Conservation (phyloP, 2,797 vertebrate genomes). For the Clarias platycephalus region DNA sequence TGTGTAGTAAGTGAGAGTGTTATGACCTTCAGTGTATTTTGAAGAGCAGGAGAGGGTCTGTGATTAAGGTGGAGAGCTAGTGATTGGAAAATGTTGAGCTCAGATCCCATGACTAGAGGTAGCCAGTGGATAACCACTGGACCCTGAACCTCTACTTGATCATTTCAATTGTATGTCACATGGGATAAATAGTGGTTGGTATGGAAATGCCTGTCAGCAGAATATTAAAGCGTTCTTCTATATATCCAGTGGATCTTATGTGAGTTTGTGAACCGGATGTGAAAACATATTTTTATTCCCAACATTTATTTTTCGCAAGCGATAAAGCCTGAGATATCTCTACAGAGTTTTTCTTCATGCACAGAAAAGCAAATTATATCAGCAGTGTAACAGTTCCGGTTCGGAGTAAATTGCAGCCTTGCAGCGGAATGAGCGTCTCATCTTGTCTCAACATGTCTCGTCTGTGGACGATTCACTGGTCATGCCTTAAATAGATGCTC, state of each 20-base stretch:
- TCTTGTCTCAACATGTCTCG: not conserved
- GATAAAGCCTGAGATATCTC: too few species aligned
- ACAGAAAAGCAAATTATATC: not conserved
- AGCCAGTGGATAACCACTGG: not conserved
- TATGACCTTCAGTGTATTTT: not conserved
- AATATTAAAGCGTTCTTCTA: not conserved
- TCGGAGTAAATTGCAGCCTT: constrained; percentile 43
- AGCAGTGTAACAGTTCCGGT: constrained; percentile 17
- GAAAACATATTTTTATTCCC: constrained; percentile 45
- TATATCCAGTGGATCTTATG: constrained; percentile 2
- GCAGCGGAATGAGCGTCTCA: not conserved
- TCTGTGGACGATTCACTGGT: constrained; percentile 23
- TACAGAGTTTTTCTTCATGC: not conserved
- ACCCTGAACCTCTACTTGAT: not conserved
- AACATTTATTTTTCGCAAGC: too few species aligned
- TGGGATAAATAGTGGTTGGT: not conserved
- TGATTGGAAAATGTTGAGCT: not conserved
- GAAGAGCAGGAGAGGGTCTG: not conserved
- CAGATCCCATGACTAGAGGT: not conserved
- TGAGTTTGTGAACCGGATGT: constrained; percentile 49
- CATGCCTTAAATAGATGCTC: constrained; percentile 18
- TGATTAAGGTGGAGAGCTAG: not conserved
- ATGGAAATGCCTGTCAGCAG: not conserved
- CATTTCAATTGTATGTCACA: not conserved
- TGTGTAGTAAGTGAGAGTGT: not conserved